Conservation (phyloP, 2,888 invertebrate genomes). For the Pteria penguin region DNA sequence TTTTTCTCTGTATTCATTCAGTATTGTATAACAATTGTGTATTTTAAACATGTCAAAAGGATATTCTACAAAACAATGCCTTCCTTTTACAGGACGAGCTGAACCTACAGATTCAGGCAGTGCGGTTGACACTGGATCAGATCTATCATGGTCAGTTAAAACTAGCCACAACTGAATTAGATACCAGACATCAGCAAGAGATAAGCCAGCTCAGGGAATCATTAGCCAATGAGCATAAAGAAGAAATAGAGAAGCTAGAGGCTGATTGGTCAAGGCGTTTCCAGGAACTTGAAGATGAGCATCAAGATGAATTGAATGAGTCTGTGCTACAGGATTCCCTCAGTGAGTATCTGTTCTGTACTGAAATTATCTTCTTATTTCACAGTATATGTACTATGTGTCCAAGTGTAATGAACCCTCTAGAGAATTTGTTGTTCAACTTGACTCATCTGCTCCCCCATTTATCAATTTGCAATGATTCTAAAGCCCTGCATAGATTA, state of each 20-base stretch:
- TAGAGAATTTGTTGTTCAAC: too few species aligned
- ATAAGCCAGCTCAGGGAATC: conserved; percentile 52
- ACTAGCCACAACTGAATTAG: conserved; percentile 58
- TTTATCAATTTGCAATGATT: too few species aligned
- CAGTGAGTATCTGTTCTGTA: too few species aligned
- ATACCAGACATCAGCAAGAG: conserved; percentile 55
- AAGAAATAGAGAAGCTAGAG: conserved; percentile 60
- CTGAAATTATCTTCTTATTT: too few species aligned
- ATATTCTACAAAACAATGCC: too few species aligned
- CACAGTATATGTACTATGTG: too few species aligned
- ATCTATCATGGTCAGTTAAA: conserved; percentile 65
- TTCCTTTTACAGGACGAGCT: conserved; percentile 64
- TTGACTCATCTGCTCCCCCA: too few species aligned
- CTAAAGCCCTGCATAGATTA: too few species aligned
- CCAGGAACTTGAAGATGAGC: conserved; percentile 55
- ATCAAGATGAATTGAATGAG: conserved; percentile 51
- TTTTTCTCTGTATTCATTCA: background rate
- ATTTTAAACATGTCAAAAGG: too few species aligned
- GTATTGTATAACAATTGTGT: too few species aligned
- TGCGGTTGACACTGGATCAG: conserved; percentile 68
- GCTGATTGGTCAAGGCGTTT: conserved; percentile 50
- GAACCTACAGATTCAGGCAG: conserved; percentile 67
- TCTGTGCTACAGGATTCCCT: conserved; percentile 44
- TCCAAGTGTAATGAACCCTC: too few species aligned
- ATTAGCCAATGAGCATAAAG: conserved; percentile 63